Evolutionary conservation across 2,113 vertebrate genomes (phyloP), one percentile per base, ranked within the genome.

Genomic region (Scalopus aquaticus): DNA sequence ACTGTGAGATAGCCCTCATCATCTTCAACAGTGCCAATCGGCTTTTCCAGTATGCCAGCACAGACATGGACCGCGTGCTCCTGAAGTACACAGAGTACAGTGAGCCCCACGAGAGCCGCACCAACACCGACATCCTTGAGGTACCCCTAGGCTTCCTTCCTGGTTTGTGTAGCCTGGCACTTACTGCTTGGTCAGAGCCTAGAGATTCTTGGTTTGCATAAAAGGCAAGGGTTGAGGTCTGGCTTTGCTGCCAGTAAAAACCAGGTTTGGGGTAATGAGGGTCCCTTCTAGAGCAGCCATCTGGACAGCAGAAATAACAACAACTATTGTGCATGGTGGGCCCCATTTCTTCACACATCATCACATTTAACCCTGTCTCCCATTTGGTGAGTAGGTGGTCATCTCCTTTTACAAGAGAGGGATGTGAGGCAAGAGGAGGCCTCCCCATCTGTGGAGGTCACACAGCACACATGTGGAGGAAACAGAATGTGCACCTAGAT

Each of bases 1-100:
- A 99, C 98, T 99, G 99, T 6, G 99, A 99, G 98, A 99, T 99
- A 35, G 99, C 99, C 32, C 99, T 99, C 93, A 99, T 99, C 98
- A 99, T 99, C 98, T 99, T 99, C 99, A 99, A 99, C 98, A 99
- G 99, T 98, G 98, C 99, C 94, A 99, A 99, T 97, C 99, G 99
- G 10, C 99, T 99, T 49, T 99, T 99, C 98, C 99, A 99, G 98
- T 99, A 99, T 0, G 99, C 99, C 97, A 99, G 99, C 99, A 99
- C 98, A 0, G 99, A 99, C 98, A 99, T 99, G 99, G 99, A 99
- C 98, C 98, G 98, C 16, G 99, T 99, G 56, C 98, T 99, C 76
- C 99, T 99, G 35, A 99, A 99, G 54, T 99, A 99, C 98, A 99
- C 99, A 0, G 99, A 99, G 98, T 99, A 99, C 99, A 99, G 99